Evolutionary conservation across 2,888 invertebrate species (phyloP).

Genomic region (Synergus itoensis): DNA sequence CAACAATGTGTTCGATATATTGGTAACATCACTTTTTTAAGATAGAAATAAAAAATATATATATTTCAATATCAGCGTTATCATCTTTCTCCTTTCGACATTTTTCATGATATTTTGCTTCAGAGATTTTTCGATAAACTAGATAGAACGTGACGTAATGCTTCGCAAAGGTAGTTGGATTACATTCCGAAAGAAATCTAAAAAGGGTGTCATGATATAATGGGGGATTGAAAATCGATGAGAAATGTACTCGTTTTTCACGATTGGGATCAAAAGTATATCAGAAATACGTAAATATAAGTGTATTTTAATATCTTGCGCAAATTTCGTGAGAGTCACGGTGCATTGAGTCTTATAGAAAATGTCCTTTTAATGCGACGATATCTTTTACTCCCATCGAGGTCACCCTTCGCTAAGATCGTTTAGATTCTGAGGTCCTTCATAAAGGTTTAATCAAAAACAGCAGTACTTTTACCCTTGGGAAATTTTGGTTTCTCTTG

Average conservation of each 20-base stretch:
- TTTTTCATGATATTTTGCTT: conserved; percentile 5
- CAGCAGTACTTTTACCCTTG: not conserved
- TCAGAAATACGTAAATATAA: not conserved
- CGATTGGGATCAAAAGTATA: conserved; percentile 11
- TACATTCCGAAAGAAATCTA: not conserved
- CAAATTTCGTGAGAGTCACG: not conserved
- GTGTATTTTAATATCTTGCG: not conserved
- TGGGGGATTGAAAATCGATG: not conserved
- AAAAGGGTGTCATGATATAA: conserved; percentile 15
- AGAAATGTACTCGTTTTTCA: not conserved
- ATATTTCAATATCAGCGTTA: not conserved
- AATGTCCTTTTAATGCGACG: not conserved
- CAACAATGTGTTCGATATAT: too few relatives aligned
- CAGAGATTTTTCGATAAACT: conserved; percentile 10
- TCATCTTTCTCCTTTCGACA: not conserved
- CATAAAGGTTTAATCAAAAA: not conserved
- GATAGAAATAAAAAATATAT: not conserved
- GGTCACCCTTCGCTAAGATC: not conserved
- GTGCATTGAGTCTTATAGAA: not conserved
- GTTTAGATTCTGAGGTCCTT: not conserved
- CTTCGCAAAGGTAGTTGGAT: not conserved
- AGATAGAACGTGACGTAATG: conserved; percentile 1
- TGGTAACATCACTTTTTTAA: too few relatives aligned
- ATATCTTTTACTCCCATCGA: not conserved
- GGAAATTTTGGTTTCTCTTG: not conserved